Evolutionary conservation across 2,797 vertebrate genomes (phyloP), one percentile per base, ranked within the genome.

Genomic region (Margarornis squamiger): DNA sequence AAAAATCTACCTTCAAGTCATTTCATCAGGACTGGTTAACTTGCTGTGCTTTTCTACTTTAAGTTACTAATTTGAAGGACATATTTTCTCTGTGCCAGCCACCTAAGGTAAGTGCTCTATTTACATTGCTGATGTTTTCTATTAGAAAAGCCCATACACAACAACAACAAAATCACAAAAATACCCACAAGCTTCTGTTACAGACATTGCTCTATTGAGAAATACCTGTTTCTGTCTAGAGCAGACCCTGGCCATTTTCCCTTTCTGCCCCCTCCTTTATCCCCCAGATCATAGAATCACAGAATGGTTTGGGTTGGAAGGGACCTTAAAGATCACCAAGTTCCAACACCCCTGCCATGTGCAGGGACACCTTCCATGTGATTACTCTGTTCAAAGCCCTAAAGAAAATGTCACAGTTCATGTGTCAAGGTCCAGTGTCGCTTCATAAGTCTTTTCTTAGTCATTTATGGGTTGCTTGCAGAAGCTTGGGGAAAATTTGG

Each of bases 361-460:
- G 46, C 30, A 70, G 30, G 48, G 48, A 22, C 48, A 62, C 21
- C 26, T 20, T 43, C 39, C 48, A 55, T 55, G 16, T 27, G 18
- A 27, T 6, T 30, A 13, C 0, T 0, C 26, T 75, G 15, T 10
- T 23, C 70, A 17, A 4, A 36, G 23, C 12, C 23, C 15, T 55
- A 22, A 61, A 83, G 17, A 29, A 73, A 51, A 48, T 22, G 8
- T 19, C 29, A 49, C 23, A 39, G 26, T 39, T 34, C 13, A 6
- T 3, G 6, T 55, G n/a, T 32, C 14, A 66, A 74, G 18, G 22
- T 58, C 19, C 52, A 26, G 6, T 41, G 29, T 51, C 41, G 52
- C 18, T 67, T 66, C 7, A 0, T 43, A 36, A 61, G 16, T 20
- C 6, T 68, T 38, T 46, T 34, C 34, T 57, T 61, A 34, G 23